These are phyloP conservation scores for Maniola hyperantus DNA, from an alignment of 2,888 invertebrate species.

Conservation along the genomic window DNA sequence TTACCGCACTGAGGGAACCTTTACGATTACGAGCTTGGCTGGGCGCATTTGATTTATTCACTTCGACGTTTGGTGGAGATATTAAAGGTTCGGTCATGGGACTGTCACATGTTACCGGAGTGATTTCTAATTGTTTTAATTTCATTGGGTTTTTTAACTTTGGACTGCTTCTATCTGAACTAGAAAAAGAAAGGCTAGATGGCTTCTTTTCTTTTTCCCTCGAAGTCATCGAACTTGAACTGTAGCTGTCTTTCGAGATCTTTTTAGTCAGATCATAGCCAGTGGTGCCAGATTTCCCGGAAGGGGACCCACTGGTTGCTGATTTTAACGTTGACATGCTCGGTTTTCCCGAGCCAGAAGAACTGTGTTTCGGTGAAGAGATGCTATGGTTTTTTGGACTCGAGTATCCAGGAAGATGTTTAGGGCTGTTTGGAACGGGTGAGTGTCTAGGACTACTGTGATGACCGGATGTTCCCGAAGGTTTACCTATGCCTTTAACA, in stretches of 20 bases:
- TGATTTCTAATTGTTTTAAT: conserved; percentile 86
- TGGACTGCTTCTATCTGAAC: conserved; percentile 84
- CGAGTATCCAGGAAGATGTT: conserved; percentile 87
- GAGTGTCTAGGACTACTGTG: conserved; percentile 89
- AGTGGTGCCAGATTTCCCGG: conserved; percentile 82
- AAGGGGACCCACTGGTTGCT: conserved; percentile 87
- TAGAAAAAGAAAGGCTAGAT: conserved; percentile 74
- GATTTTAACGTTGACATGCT: conserved; percentile 94
- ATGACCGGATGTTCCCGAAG: conserved; percentile 78
- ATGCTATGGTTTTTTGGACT: conserved; percentile 91
- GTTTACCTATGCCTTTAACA: conserved; percentile 70
- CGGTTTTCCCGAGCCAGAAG: conserved; percentile 90
- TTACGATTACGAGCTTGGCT: conserved; percentile 86
- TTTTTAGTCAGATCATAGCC: conserved; percentile 82
- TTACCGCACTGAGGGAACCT: conserved; percentile 91
- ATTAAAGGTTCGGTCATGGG: conserved; percentile 71
- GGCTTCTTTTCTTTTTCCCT: conserved; percentile 83
- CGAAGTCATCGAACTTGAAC: conserved; percentile 66
- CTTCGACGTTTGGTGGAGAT: conserved; percentile 80
- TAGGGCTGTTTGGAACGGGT: conserved; percentile 89
- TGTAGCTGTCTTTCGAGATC: conserved; percentile 75
- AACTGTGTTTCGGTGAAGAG: conserved; percentile 90
- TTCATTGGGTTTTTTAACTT: conserved; percentile 87
- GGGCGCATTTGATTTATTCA: conserved; percentile 83
- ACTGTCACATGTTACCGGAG: conserved; percentile 79